These are phyloP conservation scores for Anadara kagoshimensis DNA, from an alignment of 1,140 invertebrate genomes.

Conservation along the genomic window DNA sequence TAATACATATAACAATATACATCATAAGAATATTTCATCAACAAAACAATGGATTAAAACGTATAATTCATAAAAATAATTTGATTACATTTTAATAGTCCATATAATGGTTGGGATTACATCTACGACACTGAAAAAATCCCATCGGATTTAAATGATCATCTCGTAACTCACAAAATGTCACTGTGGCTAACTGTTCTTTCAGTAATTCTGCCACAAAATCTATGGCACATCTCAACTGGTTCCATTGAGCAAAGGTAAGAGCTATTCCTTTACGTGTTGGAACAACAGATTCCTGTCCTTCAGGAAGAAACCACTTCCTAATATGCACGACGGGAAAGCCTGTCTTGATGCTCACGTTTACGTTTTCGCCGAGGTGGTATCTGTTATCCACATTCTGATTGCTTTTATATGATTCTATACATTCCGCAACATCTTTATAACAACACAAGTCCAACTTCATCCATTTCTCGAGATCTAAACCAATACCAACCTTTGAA, in stretches of 20 bases:
- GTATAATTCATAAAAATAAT: neutral
- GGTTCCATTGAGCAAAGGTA: neutral
- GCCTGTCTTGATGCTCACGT: neutral
- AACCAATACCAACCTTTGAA: conserved; percentile 24
- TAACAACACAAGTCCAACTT: neutral
- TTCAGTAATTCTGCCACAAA: neutral
- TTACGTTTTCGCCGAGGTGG: neutral
- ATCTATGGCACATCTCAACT: neutral
- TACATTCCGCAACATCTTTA: neutral
- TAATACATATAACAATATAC: too few species aligned
- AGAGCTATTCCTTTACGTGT: conserved; percentile 11
- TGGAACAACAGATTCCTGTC: neutral
- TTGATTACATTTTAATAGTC: conserved; percentile 11
- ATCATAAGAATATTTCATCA: too few species aligned
- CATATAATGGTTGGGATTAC: conserved; percentile 2
- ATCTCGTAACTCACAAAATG: neutral
- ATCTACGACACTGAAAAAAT: neutral
- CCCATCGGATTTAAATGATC: conserved; percentile 1
- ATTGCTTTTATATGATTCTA: neutral
- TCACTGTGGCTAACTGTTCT: neutral
- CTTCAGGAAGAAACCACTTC: neutral
- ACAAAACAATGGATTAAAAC: too few species aligned
- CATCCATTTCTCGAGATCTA: conserved; percentile 22
- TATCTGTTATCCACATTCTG: neutral
- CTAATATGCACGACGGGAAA: neutral